A percentile compares a stretch with the other conserved stretches of the same genome.
Evolutionary conservation across 2,888 invertebrate species (phyloP).

Genomic region (Sthenelais limicola): DNA sequence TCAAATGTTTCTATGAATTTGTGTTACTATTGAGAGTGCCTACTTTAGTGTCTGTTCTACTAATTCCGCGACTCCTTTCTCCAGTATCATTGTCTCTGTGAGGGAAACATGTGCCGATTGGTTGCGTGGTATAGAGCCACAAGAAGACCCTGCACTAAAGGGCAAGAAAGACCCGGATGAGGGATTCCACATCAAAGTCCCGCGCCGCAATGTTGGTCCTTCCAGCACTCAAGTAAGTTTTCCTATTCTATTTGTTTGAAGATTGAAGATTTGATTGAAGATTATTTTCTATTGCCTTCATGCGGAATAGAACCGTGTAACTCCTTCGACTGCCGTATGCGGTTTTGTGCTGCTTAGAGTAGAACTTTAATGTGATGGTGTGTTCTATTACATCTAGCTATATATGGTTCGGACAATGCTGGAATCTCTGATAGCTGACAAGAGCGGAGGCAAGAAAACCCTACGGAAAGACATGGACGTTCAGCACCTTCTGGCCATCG

Average conservation of each 20-base stretch:
- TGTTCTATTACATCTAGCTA: conserved; percentile 78
- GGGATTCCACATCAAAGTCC: conserved; percentile 90
- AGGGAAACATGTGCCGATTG: conserved; percentile 98
- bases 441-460: conserved; percentile 95
- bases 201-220: conserved; percentile 90
- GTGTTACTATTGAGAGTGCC: too few relatives aligned
- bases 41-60: too few relatives aligned
- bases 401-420: conserved; percentile 99
- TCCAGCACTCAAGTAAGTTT: conserved; percentile 74
- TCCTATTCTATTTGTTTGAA: too few relatives aligned
- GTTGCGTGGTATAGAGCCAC: conserved; percentile 91
- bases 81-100: conserved; percentile 95
- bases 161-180: conserved; percentile 91
- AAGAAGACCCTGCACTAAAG: conserved; percentile 90
- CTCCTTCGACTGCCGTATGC: too few relatives aligned
- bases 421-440: conserved; percentile 97
- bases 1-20: too few relatives aligned
- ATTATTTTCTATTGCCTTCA: too few relatives aligned
- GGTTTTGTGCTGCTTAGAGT: too few relatives aligned
- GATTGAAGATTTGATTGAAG: too few relatives aligned
- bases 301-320: too few relatives aligned
- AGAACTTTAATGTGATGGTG: too few relatives aligned
- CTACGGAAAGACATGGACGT: conserved; percentile 97
- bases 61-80: too few relatives aligned
- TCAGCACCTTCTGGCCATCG: conserved; percentile 91